Conservation (phyloP, 1,140 invertebrate genomes). For the Oncopeltus fasciatus region DNA sequence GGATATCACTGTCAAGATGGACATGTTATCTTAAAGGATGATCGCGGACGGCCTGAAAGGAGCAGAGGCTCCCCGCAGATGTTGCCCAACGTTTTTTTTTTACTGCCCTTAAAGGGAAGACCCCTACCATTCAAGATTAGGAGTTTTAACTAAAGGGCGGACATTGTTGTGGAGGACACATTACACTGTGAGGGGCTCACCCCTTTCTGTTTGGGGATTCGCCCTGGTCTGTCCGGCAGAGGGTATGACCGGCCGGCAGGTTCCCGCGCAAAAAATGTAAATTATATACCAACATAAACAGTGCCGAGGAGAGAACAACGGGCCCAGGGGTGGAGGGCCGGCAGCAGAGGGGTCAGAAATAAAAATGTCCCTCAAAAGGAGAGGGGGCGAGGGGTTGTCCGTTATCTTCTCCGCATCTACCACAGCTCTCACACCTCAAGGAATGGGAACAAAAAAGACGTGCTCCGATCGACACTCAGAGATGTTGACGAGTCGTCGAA, state of each 20-base stretch:
- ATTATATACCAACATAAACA: constrained; percentile 23
- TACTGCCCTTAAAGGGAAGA: not conserved
- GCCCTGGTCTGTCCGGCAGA: not conserved
- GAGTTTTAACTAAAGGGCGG: not conserved
- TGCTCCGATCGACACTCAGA: no score
- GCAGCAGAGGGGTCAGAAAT: not conserved
- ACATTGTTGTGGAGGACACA: not conserved
- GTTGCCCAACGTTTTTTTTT: no score
- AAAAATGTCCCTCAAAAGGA: not conserved
- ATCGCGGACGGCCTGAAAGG: no score
- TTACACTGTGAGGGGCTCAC: not conserved
- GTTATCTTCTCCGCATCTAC: not conserved
- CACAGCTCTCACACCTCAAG: constrained; percentile 2
- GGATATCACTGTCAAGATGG: no score
- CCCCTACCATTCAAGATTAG: constrained; percentile 1
- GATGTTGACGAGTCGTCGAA: no score
- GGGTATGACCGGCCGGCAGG: constrained; percentile 1
- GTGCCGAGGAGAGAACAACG: not conserved
- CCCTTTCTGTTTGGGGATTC: not conserved
- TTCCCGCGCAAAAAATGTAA: constrained; percentile 21
- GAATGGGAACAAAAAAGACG: no score
- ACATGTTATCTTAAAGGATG: no score
- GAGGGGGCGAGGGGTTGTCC: not conserved
- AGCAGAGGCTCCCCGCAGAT: no score
- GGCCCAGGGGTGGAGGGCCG: not conserved